These are phyloP conservation scores for Cotesia typhae DNA, from an alignment of 1,140 invertebrate species.

Conservation along the genomic window DNA sequence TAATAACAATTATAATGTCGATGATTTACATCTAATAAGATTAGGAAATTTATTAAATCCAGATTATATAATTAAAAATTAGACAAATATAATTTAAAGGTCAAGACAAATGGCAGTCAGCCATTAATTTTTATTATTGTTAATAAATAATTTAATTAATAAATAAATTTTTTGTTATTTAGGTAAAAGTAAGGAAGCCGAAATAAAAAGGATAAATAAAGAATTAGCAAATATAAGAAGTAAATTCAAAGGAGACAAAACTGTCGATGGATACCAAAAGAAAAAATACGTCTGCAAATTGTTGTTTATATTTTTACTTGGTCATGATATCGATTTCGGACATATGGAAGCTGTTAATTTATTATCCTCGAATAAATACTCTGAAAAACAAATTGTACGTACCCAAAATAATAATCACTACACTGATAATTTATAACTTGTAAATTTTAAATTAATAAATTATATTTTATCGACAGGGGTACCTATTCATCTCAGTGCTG, in stretches of 20 bases:
- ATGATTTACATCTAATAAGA: background rate
- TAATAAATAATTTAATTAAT: background rate
- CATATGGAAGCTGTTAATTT: constrained; percentile 99
- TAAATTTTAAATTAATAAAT: background rate
- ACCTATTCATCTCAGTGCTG: constrained; percentile 98
- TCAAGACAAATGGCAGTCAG: constrained; percentile 50
- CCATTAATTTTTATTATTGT: constrained; percentile 41
- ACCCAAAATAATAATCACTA: constrained; percentile 3
- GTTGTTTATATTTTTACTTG: constrained; percentile 97
- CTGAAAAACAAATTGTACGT: constrained; percentile 99
- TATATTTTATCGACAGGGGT: constrained; percentile 78
- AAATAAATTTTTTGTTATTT: constrained; percentile 10
- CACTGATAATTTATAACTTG: background rate
- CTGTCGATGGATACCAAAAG: constrained; percentile 99
- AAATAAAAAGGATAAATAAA: constrained; percentile 99
- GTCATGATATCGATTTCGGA: constrained; percentile 99
- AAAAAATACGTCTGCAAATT: constrained; percentile 99
- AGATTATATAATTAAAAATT: constrained; percentile 17
- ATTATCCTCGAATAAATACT: constrained; percentile 99
- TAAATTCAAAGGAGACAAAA: constrained; percentile 99
- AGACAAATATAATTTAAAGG: constrained; percentile 27
- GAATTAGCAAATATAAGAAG: constrained; percentile 99
- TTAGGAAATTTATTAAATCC: too few relatives aligned
- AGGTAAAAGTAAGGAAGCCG: constrained; percentile 99
- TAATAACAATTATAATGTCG: background rate